Percentiles rank a stretch among this genome's conserved stretches.
These are phyloP conservation scores for Smithornis capensis DNA, from an alignment of 2,113 vertebrate species.

Conservation along the genomic window DNA sequence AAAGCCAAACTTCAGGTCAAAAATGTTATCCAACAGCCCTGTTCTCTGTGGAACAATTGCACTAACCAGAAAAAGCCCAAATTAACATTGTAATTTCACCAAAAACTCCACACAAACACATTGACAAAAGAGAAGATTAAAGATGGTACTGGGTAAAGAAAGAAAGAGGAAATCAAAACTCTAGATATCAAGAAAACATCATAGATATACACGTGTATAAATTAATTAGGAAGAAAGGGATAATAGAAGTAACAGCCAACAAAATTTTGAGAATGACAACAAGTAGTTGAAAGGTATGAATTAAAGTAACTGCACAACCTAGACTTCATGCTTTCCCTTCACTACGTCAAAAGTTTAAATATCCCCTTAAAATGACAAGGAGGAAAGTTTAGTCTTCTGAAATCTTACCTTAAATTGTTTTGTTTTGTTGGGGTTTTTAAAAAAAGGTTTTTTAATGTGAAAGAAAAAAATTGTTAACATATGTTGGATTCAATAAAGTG, in stretches of 20 bases:
- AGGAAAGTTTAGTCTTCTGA: not conserved
- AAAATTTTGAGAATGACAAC: not conserved
- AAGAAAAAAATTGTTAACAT: not conserved
- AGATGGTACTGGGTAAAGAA: not conserved
- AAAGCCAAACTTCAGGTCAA: not conserved
- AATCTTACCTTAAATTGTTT: not conserved
- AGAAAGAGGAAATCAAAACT: not conserved
- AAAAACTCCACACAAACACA: accelerated
- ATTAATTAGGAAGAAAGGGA: not conserved
- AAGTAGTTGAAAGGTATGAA: not conserved
- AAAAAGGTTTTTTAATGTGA: not conserved
- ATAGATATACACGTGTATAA: not conserved
- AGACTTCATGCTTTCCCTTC: not conserved
- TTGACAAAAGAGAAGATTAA: not conserved
- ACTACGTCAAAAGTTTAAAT: not conserved
- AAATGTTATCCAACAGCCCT: not conserved
- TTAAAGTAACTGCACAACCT: not conserved
- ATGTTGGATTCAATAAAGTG: not conserved
- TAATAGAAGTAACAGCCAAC: not conserved
- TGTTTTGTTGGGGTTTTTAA: accelerated
- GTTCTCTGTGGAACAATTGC: not conserved
- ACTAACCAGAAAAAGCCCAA: not conserved
- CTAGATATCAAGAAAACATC: not conserved
- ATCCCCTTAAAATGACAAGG: not conserved
- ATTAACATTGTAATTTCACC: not conserved